Evolutionary conservation across 2,888 invertebrate genomes (phyloP).

Genomic region (Ganaspis brasiliensis): DNA sequence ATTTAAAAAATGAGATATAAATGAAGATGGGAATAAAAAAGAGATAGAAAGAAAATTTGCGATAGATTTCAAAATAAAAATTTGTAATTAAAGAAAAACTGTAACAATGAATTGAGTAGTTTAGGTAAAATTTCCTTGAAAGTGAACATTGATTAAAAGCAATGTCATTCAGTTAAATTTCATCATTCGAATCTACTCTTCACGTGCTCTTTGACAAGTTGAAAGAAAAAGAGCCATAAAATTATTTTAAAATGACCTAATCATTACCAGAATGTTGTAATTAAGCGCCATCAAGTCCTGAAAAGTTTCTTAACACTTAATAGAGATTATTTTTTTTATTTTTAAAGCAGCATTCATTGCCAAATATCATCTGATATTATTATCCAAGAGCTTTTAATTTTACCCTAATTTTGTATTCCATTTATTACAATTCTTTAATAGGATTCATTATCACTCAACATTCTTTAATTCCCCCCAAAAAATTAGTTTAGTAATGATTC

Average conservation of each 20-base stretch:
- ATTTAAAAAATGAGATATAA: too few species aligned
- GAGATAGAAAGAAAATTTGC: too few species aligned
- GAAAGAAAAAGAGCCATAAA: background rate
- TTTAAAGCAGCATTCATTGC: background rate
- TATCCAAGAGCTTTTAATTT: background rate
- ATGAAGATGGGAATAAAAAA: too few species aligned
- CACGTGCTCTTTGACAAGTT: slow-evolving; percentile 7
- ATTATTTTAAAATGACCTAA: slow-evolving; percentile 8
- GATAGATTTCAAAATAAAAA: too few species aligned
- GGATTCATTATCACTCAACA: background rate
- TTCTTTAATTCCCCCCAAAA: too few species aligned
- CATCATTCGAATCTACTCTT: slow-evolving; percentile 8
- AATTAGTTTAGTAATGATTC: too few species aligned
- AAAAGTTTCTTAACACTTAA: slow-evolving; percentile 2
- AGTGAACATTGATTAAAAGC: background rate
- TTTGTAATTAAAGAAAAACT: too few species aligned
- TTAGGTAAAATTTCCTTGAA: background rate
- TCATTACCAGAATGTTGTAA: slow-evolving; percentile 25
- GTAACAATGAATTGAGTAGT: background rate
- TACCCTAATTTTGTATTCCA: background rate
- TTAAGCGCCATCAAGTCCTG: slow-evolving; percentile 5
- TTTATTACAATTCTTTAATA: background rate
- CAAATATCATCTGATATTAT: background rate
- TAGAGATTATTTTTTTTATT: background rate
- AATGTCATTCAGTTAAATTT: slow-evolving; percentile 5